Base-by-base conservation (phyloP, 2,888 invertebrate genomes). In the Plagodis pulveraria region DNA sequence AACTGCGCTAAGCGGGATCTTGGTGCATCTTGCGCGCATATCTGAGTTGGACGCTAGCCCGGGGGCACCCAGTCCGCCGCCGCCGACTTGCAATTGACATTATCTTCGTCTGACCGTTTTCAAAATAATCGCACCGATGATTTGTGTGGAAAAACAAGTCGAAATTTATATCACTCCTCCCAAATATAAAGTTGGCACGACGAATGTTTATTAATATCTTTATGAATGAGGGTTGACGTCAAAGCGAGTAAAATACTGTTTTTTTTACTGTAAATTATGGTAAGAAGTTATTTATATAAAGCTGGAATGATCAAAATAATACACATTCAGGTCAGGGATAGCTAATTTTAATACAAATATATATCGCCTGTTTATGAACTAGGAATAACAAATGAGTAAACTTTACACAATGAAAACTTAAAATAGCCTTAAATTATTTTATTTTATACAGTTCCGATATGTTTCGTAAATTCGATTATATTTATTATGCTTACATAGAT, bases 201-300 rank as follows among this genome's bases (percentile, higher is more conserved):
- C 79, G 74, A 73, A 61, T 62, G 63, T 63, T 65, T 66, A 67
- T 56, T 76, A 76, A 77, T 78, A 77, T 73, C 72, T 81, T 88
- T 81, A 85, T 91, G 90, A 91, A 91, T 91, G 91, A 79, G 78
- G 56, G 73, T 79, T 86, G 86, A 89, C 89, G 90, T 89, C 84
- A 84, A 73, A 61, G 64, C 66, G 70, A 67, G 76, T 76, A 76
- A 63, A 63, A 56, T 57, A 56, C 22, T 56, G 57, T 52, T 69
- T 67, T 63, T 62, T 72, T 49, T 52, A 58, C 10, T 48, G 57
- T 47, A 56, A 54, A 55, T 61, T 61, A 61, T 57, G 62, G 55
- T 56, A 56, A 58, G 34, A 43, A 52, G 53, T 46, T 56, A 43
- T 55, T 63, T 47, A 35, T 51, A 50, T 40, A 7, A 56, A 36